Percentiles rank a stretch among this genome's conserved stretches.
Evolutionary conservation across 2,113 vertebrate genomes (phyloP).

Genomic region (Pangasianodon hypophthalmus): DNA sequence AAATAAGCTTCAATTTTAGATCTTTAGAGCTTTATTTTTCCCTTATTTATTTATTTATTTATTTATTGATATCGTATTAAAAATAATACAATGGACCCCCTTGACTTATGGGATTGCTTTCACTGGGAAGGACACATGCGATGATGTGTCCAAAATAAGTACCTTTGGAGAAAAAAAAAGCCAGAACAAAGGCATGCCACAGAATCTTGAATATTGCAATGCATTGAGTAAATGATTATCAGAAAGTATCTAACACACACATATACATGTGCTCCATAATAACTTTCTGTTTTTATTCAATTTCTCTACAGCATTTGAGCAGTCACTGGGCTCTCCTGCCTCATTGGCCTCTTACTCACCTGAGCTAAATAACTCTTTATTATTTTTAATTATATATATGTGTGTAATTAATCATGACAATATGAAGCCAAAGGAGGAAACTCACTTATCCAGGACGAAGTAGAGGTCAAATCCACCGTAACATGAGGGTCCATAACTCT

Average conservation of each 20-base stretch:
- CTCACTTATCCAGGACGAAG: slow-evolving; percentile 45
- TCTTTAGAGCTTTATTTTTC: neutral
- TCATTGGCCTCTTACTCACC: neutral
- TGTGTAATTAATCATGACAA: neutral
- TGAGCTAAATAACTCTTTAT: neutral
- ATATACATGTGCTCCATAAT: neutral
- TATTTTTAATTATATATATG: neutral
- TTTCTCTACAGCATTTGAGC: neutral
- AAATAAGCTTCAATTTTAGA: neutral
- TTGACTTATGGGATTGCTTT: neutral
- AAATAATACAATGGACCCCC: neutral
- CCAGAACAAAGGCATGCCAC: neutral
- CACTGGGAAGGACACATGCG: neutral
- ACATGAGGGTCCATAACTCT: slow-evolving; percentile 29
- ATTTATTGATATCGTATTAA: neutral
- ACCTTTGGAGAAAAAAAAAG: neutral
- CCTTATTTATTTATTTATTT: neutral
- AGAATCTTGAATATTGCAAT: neutral
- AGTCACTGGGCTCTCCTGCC: neutral
- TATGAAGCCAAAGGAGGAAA: slow-evolving; percentile 1
- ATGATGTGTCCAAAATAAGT: neutral
- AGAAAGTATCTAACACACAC: neutral
- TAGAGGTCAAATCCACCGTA: slow-evolving; percentile 45
- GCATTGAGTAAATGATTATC: neutral
- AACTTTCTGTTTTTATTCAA: neutral